A percentile compares a stretch with the other conserved stretches of the same genome.
These are phyloP conservation scores for Folsomia candida DNA, from an alignment of 2,888 invertebrate species.

Conservation along the genomic window DNA sequence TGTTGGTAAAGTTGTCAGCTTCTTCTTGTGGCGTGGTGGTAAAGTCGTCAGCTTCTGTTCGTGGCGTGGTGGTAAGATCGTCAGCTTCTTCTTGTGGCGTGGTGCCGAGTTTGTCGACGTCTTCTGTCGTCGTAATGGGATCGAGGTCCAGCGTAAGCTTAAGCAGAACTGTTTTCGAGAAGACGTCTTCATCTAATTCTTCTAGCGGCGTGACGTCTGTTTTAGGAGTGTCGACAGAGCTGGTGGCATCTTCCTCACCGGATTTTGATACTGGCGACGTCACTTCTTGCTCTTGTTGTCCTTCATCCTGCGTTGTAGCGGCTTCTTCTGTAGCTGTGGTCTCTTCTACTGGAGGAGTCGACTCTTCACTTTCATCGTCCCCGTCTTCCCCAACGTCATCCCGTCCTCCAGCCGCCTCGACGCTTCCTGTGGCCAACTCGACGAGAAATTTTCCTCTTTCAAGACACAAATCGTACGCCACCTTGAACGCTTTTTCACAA, in stretches of 20 bases:
- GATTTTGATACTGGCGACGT: not conserved
- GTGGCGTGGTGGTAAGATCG: no score
- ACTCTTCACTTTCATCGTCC: not conserved
- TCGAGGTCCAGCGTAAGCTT: no score
- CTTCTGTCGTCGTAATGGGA: no score
- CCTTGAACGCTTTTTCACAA: not conserved
- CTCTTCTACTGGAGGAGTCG: not conserved
- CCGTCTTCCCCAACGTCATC: not conserved
- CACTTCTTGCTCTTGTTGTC: not conserved
- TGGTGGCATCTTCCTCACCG: not conserved
- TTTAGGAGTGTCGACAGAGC: not conserved
- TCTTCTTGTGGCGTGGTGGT: no score
- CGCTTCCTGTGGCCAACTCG: not conserved
- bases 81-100: no score
- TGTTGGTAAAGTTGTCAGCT: no score
- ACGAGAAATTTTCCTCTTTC: slow-evolving; percentile 4
- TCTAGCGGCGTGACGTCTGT: no score
- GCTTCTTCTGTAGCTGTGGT: no score
- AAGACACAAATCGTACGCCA: slow-evolving; percentile 1
- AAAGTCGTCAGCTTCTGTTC: no score
- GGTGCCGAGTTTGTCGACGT: no score
- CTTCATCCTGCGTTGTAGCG: not conserved
- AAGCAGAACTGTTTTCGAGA: no score
- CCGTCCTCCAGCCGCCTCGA: not conserved
- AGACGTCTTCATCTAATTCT: no score